Base-by-base conservation (phyloP, 2,888 invertebrate genomes). In the Amphipyra berbera region DNA sequence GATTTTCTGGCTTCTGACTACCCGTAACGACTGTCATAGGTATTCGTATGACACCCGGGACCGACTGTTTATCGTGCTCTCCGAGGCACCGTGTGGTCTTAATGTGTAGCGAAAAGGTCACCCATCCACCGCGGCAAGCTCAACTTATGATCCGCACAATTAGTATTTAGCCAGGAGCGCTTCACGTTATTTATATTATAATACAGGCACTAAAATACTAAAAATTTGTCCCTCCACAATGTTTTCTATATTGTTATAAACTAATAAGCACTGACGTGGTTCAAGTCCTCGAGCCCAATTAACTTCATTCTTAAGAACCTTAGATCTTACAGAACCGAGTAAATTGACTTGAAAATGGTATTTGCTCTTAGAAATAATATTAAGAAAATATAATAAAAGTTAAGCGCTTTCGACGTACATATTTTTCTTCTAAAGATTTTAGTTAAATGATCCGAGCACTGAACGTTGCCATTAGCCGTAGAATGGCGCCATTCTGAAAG, bases 361-460 rank as follows among this genome's bases (percentile, higher is more conserved):
- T 63, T 27, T 44, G n/a, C 27, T 42, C 6, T 48, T n/a, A 42
- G 46, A 61, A 60, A 57, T 68, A 64, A 67, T 57, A 59, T 64
- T 47, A 57, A 48, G 54, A 60, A 73, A 65, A 69, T 45, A 56
- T 62, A 57, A 60, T 62, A 35, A 53, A 47, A 61, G 52, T 15
- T 15, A 54, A 72, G 55, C 40, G 52, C 49, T 76, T 49, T 58
- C 37, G n/a, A 35, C 50, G 48, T 45, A 61, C 37, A 68, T 53
- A 72, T 61, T 63, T 64, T 64, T 73, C 57, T 53, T 59, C 37
- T 41, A 61, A 68, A 64, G 52, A 76, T 76, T 67, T 71, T 61
- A 67, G 61, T 76, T 69, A 60, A 67, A 76, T 66, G 69, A 73
- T 69, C 73, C 70, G 50, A 61, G 52, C 61, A 21, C 47, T 49